Conservation (phyloP, 37 sponge, comb jelly and placozoan genomes). For the Halisarca cf. caerulea region DNA sequence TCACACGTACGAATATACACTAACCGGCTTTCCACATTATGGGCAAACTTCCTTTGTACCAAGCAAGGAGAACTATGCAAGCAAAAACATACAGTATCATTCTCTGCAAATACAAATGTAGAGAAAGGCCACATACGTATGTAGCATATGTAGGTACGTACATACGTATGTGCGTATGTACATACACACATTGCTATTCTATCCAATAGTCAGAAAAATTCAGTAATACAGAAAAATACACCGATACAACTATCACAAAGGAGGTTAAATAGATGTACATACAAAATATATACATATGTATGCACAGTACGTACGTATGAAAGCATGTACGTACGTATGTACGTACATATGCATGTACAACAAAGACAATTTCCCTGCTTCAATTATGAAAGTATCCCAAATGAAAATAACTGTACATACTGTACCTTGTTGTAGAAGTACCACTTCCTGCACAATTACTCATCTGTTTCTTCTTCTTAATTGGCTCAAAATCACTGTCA, state of each 20-base stretch:
- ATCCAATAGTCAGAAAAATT: constrained; percentile 88
- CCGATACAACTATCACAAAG: background rate
- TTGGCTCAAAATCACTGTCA: no score
- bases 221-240: constrained; percentile 47
- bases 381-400: no score
- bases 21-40: no score
- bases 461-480: no score
- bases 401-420: background rate
- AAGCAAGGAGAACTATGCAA: no score
- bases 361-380: no score
- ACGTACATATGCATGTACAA: no score
- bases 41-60: no score
- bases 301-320: background rate
- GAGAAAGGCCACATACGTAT: constrained; percentile 79
- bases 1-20: background rate
- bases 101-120: constrained; percentile 87
- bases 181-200: constrained; percentile 86
- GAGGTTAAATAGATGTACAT: background rate
- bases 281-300: background rate
- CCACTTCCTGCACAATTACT: no score
- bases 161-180: constrained; percentile 83
- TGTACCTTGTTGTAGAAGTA: no score
- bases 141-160: constrained; percentile 89
- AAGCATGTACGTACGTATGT: no score
- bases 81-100: constrained; percentile 29